Percentiles rank a stretch among this genome's conserved stretches.
These are phyloP conservation scores for Streptopelia turtur DNA, from an alignment of 2,797 vertebrate species.

Conservation along the genomic window DNA sequence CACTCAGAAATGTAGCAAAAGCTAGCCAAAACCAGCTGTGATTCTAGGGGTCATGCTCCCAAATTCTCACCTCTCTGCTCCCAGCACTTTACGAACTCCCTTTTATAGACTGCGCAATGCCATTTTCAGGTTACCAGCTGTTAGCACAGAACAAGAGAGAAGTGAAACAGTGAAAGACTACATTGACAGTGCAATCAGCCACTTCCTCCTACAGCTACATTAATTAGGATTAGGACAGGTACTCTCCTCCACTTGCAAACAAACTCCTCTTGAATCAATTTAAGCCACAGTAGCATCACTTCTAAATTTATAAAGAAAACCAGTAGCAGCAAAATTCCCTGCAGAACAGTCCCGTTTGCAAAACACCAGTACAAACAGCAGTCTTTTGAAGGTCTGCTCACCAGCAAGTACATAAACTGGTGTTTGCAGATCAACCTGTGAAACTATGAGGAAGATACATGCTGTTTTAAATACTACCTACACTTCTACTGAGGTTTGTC, in stretches of 20 bases:
- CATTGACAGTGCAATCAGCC: neutral
- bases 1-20: neutral
- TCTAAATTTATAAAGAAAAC: neutral
- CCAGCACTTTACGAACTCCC: neutral
- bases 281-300: neutral
- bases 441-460: neutral
- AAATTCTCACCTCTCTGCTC: neutral
- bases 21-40: neutral
- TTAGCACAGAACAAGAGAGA: neutral
- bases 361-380: neutral
- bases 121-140: neutral
- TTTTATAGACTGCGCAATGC: neutral
- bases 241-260: neutral
- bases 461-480: neutral
- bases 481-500: neutral
- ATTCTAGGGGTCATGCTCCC: neutral
- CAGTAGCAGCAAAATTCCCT: neutral
- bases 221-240: neutral
- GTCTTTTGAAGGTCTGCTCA: neutral
- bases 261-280: neutral
- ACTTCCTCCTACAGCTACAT: neutral
- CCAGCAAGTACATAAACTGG: neutral
- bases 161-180: neutral
- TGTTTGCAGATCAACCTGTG: neutral
- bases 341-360: neutral